Conservation (phyloP, 2,113 vertebrate genomes). For the Murina feae region DNA sequence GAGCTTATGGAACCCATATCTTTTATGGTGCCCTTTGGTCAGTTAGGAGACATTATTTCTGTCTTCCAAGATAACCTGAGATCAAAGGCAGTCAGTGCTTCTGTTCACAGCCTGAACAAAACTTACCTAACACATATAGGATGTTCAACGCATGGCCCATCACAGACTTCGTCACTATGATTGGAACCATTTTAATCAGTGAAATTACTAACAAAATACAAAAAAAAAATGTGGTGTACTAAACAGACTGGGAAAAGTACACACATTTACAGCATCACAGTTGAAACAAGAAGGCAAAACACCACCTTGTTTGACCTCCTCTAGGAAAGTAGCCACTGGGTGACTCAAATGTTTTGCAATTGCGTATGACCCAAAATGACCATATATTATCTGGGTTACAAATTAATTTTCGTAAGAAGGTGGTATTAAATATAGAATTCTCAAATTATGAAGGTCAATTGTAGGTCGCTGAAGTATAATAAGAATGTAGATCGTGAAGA, state of each 20-base stretch:
- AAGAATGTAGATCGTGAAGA: background rate
- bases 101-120: background rate
- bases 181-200: background rate
- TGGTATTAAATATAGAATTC: background rate
- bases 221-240: background rate
- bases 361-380: background rate
- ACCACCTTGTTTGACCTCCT: background rate
- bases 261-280: background rate
- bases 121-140: background rate
- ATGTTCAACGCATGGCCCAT: background rate
- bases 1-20: background rate
- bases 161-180: background rate
- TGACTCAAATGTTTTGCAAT: background rate
- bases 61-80: background rate
- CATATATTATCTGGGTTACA: background rate
- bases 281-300: background rate
- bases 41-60: background rate
- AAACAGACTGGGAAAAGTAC: background rate
- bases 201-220: background rate
- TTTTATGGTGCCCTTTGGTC: background rate
- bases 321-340: background rate
- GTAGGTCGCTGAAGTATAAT: background rate
- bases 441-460: background rate
- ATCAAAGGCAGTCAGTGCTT: background rate
- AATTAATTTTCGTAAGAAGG: background rate